Conservation (phyloP, 2,888 invertebrate species). For the Nemoura dubitans region DNA sequence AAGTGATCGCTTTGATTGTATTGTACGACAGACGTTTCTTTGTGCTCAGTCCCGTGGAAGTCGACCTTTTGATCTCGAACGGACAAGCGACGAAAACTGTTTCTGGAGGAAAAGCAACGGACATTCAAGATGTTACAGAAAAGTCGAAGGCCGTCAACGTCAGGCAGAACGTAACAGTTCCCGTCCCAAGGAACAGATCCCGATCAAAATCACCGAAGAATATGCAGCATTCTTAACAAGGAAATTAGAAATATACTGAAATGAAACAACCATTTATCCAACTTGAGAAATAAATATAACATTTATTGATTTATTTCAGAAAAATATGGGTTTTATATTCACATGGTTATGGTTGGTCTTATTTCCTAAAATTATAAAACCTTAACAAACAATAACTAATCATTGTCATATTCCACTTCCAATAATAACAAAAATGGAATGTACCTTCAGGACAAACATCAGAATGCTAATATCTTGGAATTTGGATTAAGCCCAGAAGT, state of each 20-base stretch:
- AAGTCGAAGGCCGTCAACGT: background rate
- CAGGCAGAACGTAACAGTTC: background rate
- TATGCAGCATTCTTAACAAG: no score
- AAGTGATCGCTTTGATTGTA: background rate
- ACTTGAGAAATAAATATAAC: background rate
- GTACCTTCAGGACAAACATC: background rate
- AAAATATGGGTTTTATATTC: background rate
- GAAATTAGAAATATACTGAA: background rate
- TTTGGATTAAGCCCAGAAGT: slow-evolving; percentile 16
- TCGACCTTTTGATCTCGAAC: background rate
- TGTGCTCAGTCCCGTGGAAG: background rate
- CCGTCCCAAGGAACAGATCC: background rate
- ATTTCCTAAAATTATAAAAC: background rate
- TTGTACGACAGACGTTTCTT: background rate
- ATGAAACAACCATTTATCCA: background rate
- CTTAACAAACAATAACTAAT: background rate
- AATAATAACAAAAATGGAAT: no score
- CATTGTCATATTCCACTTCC: background rate
- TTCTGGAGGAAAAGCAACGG: background rate
- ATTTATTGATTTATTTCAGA: background rate
- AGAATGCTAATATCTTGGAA: background rate
- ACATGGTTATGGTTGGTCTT: background rate
- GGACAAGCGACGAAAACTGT: background rate
- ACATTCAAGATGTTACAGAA: background rate
- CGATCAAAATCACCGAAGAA: background rate